Conservation (phyloP, 2,888 invertebrate species). For the Aspidiotus rigidus region DNA sequence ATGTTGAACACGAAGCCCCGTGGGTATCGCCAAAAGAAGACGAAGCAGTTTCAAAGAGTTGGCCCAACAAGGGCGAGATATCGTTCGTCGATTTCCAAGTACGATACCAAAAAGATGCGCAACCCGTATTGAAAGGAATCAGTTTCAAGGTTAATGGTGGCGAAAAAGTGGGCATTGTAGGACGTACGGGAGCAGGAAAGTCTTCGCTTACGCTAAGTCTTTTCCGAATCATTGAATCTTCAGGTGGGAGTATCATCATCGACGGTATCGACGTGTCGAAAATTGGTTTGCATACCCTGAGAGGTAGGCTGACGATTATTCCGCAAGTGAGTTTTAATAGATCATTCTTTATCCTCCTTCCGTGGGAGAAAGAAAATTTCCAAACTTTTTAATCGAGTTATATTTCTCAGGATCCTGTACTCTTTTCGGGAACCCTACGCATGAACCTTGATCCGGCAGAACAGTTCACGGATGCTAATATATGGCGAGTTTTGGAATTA, state of each 20-base stretch:
- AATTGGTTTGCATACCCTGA: conserved; percentile 74
- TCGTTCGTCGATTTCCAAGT: conserved; percentile 73
- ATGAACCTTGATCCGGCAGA: conserved; percentile 89
- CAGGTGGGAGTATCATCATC: conserved; percentile 69
- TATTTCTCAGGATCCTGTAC: conserved; percentile 69
- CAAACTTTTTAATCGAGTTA: background rate
- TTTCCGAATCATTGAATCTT: conserved; percentile 81
- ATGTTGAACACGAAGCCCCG: conserved; percentile 56
- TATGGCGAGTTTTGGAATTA: conserved; percentile 81
- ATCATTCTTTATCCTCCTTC: background rate
- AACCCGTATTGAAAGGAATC: conserved; percentile 73
- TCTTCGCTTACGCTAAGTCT: conserved; percentile 78
- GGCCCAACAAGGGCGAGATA: conserved; percentile 76
- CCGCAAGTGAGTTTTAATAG: conserved; percentile 43
- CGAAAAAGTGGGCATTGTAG: conserved; percentile 80
- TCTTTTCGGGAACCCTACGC: conserved; percentile 84
- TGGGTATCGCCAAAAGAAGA: conserved; percentile 12
- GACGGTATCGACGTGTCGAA: conserved; percentile 72
- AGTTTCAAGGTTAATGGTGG: conserved; percentile 67
- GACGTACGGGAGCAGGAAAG: conserved; percentile 85
- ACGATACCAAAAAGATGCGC: conserved; percentile 75
- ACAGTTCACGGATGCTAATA: conserved; percentile 63
- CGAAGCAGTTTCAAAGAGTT: conserved; percentile 45
- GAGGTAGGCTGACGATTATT: conserved; percentile 52
- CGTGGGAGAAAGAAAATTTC: background rate